Base-by-base conservation (phyloP, 2,797 vertebrate species). In the Molossus alvarezi region DNA sequence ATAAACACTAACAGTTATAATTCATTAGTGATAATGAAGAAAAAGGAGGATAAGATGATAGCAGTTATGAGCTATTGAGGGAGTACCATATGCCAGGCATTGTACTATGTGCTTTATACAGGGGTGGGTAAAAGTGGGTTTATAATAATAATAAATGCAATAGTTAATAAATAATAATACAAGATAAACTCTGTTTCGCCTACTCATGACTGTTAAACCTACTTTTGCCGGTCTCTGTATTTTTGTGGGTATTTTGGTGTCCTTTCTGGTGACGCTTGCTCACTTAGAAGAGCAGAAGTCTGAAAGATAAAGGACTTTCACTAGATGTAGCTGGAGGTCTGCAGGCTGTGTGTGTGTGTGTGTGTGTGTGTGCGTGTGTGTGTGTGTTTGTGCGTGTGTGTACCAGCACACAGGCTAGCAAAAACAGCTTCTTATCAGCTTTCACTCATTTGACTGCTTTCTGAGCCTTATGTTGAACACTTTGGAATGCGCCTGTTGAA, bases 361-460 rank as follows among this genome's bases (percentile, higher is more conserved):
- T 33, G 3, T 33, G 33, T 33, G 33, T n/a, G n/a, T 62, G 23
- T 62, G 27, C n/a, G 62, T 65, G 64, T 65, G 64, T 67, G 29
- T 67, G n/a, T n/a, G 48, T 76, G 73, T 71, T 33, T 69, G 67
- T 25, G 71, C 23, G 6, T 4, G 41, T 48, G 71, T 48, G 41
- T 48, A 41, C 4, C 60, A 5, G 37, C 51, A 11, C 81, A 9
- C 48, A 87, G 75, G 58, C 55, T 79, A 69, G 57, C 48, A 67
- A 76, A 96, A 95, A 81, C 62, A 37, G 14, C 88, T 62, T n/a
- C 97, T 95, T 90, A 64, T 88, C 82, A 62, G 72, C 27, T 96
- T 95, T 64, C 82, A 71, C 82, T 97, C 55, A 73, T 91, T 96
- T 96, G 82, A 95, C 51, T 95, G 86, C 95, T 95, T 96, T 95